phyloP scores from a whole-genome alignment of 1,140 invertebrate genomes.

The Andricus grossulariae region DNA sequence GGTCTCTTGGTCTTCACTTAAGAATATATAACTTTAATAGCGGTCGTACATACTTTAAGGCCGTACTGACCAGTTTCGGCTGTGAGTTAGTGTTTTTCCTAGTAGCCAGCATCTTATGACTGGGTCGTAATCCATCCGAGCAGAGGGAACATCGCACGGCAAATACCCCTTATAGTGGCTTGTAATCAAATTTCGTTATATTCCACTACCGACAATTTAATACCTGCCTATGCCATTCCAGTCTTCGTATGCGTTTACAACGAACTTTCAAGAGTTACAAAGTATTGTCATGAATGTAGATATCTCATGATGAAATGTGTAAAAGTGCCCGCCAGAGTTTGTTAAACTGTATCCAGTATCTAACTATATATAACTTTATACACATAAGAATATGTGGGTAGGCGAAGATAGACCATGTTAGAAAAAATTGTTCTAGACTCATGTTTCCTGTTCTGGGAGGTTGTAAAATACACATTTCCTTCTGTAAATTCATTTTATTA shows the following conservation, averaged over 20 bases:
- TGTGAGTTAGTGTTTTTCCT: slow-evolving; percentile 66
- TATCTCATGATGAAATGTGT: background rate
- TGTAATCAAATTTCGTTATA: slow-evolving; percentile 65
- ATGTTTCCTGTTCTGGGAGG: background rate
- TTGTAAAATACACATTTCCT: background rate
- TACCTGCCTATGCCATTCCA: slow-evolving; percentile 22
- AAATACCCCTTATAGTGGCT: slow-evolving; percentile 48
- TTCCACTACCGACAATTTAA: slow-evolving; percentile 37
- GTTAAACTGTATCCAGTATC: background rate
- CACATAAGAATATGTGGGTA: background rate
- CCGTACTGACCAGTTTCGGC: slow-evolving; percentile 57
- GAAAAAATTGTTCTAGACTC: background rate
- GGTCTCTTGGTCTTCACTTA: slow-evolving; percentile 6
- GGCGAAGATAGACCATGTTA: slow-evolving; percentile 2
- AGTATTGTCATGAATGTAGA: background rate
- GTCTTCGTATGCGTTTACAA: slow-evolving; percentile 39
- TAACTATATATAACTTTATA: background rate
- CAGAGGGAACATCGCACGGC: slow-evolving; percentile 45
- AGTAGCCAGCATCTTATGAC: slow-evolving; percentile 57
- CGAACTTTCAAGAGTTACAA: background rate
- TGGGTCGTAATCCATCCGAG: slow-evolving; percentile 46
- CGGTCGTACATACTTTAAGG: slow-evolving; percentile 55
- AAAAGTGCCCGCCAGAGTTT: slow-evolving; percentile 2
- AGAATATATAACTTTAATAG: slow-evolving; percentile 66
- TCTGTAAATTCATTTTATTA: background rate